Conservation (phyloP, 2,797 vertebrate genomes). For the Menidia menidia region DNA sequence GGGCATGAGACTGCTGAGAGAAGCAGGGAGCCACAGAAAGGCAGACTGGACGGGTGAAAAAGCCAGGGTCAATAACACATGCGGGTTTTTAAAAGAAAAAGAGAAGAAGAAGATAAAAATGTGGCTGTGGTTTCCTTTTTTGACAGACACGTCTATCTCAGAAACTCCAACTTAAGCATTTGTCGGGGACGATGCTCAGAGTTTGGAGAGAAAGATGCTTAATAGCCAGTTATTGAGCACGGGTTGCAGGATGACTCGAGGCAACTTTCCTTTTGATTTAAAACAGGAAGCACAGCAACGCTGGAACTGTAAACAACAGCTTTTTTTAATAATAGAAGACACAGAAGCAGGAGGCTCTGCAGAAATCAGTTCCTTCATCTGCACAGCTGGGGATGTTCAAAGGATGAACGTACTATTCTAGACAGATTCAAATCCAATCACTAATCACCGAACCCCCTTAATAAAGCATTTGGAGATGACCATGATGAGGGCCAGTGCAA, state of each 20-base stretch:
- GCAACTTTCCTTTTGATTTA: conserved; percentile 20
- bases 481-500: conserved; percentile 23
- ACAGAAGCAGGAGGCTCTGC: background rate
- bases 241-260: conserved; percentile 1
- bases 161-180: conserved; percentile 44
- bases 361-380: background rate
- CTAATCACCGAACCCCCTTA: conserved; percentile 43
- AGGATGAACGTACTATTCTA: conserved; percentile 1
- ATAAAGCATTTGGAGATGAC: conserved; percentile 51
- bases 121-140: background rate
- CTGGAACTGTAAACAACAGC: conserved; percentile 12
- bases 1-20: conserved; percentile 66
- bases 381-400: background rate
- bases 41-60: conserved; percentile 42
- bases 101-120: too few species aligned
- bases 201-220: conserved; percentile 39
- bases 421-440: conserved; percentile 15
- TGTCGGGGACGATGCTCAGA: conserved; percentile 35
- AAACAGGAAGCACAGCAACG: conserved; percentile 19
- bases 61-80: background rate
- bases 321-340: background rate
- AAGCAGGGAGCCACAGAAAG: conserved; percentile 47
- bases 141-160: conserved; percentile 1
- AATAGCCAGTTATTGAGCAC: conserved; percentile 13
- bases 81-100: background rate